A percentile compares a stretch with the other conserved stretches of the same genome.
Evolutionary conservation across 2,888 invertebrate genomes (phyloP).

Genomic region (Papilio gigon): DNA sequence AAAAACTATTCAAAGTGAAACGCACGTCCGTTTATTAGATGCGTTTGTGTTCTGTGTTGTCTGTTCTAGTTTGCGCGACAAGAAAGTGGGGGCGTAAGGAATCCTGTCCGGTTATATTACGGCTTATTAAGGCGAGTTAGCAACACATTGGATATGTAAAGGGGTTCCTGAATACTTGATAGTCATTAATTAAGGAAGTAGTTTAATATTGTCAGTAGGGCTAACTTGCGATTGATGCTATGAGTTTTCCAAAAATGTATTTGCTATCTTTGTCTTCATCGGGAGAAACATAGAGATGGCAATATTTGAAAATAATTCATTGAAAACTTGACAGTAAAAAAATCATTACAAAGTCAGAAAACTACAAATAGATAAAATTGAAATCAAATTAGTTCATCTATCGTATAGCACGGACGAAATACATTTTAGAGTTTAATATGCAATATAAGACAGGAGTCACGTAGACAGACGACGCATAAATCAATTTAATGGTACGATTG

Average conservation of each 20-base stretch:
- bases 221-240: background rate
- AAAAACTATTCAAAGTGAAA: constrained; percentile 33
- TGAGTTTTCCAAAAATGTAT: too few species aligned
- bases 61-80: constrained; percentile 29
- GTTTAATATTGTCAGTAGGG: background rate
- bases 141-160: constrained; percentile 29
- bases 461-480: constrained; percentile 38
- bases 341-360: background rate
- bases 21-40: background rate
- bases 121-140: constrained; percentile 27
- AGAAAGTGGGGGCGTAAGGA: constrained; percentile 36
- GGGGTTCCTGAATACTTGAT: constrained; percentile 19
- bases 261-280: too few species aligned
- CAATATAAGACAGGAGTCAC: constrained; percentile 33
- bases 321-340: too few species aligned
- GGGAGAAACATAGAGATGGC: too few species aligned
- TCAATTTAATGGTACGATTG: constrained; percentile 42
- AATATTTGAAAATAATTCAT: too few species aligned
- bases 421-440: constrained; percentile 33
- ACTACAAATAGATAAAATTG: background rate
- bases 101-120: constrained; percentile 19
- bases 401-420: constrained; percentile 11
- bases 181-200: background rate
- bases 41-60: constrained; percentile 8
- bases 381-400: constrained; percentile 10